Evolutionary conservation across 1,140 invertebrate genomes (phyloP).

Genomic region (Cyrtorhinus lividipennis): DNA sequence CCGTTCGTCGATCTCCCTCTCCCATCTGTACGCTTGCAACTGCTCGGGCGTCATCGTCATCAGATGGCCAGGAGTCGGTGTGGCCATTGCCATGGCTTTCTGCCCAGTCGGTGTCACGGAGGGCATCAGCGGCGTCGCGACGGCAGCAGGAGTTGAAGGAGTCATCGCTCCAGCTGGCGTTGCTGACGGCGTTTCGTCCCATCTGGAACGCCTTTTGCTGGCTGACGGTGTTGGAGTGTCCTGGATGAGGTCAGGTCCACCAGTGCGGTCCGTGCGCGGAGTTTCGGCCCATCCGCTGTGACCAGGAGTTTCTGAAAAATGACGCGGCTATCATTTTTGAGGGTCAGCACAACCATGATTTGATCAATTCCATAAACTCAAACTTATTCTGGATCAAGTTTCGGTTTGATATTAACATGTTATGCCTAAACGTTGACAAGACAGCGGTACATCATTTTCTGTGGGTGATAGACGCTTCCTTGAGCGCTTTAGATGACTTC

Average conservation of each 20-base stretch:
- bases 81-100: slow-evolving; percentile 96
- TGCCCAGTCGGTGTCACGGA: slow-evolving; percentile 80
- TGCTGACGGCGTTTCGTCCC: slow-evolving; percentile 89
- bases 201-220: slow-evolving; percentile 81
- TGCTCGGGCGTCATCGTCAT: slow-evolving; percentile 99
- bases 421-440: too few relatives aligned
- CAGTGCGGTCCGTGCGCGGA: slow-evolving; percentile 72
- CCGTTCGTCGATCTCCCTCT: slow-evolving; percentile 94
- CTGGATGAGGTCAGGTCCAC: slow-evolving; percentile 66
- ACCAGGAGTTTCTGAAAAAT: slow-evolving; percentile 77
- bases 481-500: too few relatives aligned
- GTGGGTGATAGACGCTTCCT: too few relatives aligned
- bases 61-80: slow-evolving; percentile 85
- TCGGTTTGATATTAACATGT: too few relatives aligned
- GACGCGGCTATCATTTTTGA: too few relatives aligned
- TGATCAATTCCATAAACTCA: too few relatives aligned
- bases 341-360: too few relatives aligned
- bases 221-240: slow-evolving; percentile 73
- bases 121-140: slow-evolving; percentile 41
- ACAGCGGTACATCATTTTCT: too few relatives aligned
- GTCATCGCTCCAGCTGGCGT: slow-evolving; percentile 40
- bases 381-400: too few relatives aligned
- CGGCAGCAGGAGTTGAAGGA: slow-evolving; percentile 38
- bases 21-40: slow-evolving; percentile 95
- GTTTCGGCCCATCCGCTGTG: slow-evolving; percentile 98